Evolutionary conservation across 1,140 invertebrate species (phyloP), one percentile per base, ranked within the genome.

Genomic region (Harpegnathos saltator): DNA sequence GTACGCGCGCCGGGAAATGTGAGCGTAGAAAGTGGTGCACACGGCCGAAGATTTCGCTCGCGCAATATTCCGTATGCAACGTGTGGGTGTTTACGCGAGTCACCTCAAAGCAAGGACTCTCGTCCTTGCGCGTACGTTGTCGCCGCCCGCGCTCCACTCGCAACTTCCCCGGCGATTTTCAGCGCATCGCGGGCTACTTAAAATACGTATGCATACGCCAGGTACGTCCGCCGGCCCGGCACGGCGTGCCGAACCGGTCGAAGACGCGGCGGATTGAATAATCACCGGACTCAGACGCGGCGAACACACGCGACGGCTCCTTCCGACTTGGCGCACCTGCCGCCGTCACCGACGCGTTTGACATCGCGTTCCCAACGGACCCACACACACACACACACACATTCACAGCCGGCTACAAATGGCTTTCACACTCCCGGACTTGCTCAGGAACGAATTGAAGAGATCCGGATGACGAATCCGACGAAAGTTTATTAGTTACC

Each of bases 401-500:
- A 15, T 14, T 17, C n/a, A 19, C 26, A 22, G 29, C 22, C 26
- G 33, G 26, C 24, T 3, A 52, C 17, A 33, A 61, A 54, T 50
- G 2, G 14, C 19, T 77, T 66, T 48, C 65, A 33, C 65, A 29
- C 24, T 58, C 17, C 33, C 52, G 14, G n/a, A 17, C 15, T 15
- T 69, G 44, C 38, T 26, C 59, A 22, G 52, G 50, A n/a, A 71
- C 38, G 24, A 71, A 71, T 44, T 17, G 33, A 71, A 59, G 65
- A 80, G 75, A 58, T 29, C 7, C 65, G 19, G 48, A 62, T 26
- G 52, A 69, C 52, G 50, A 56, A 56, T 24, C 62, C 29, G 19
- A 24, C 48, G 50, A 78, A 78, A 78, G 75, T 78, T 69, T 69
- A 78, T 78, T 69, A 69, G 17, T 54, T 48, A 33, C 50, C 3